Base-by-base conservation (phyloP, 2,113 vertebrate genomes). In the Odocoileus hemionus region DNA sequence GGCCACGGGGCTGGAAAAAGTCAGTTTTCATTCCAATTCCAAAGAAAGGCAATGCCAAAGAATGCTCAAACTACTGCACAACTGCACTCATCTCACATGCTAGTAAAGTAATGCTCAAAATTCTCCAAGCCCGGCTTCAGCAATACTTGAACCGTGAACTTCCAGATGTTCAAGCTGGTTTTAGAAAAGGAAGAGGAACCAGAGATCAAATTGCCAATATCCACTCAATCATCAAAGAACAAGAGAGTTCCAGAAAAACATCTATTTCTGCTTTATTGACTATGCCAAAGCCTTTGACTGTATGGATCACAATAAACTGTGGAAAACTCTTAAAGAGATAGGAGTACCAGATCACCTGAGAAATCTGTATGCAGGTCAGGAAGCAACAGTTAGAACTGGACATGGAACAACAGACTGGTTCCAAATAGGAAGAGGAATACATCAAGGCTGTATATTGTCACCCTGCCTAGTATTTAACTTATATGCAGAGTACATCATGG, bases 211-310 rank as follows among this genome's bases (percentile, higher is more conserved):
- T 36, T 67, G 64, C 64, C 33, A 67, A 21, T 2, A 67, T 67
- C 16, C 0, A 0, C 64, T n/a, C 16, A 33, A 67, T 67, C 8
- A 36, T 36, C 0, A 0, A 67, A 67, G 7, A 67, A 8, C 14
- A 67, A 67, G 61, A 19, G 33, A n/a, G 2, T 2, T n/a, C 33
- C 33, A 67, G 61, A 67, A 67, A 67, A 67, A n/a, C 61, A 67
- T 67, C 16, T n/a, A n/a, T n/a, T 67, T 67, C 33, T 67, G 16
- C 61, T 67, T 67, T 19, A 67, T 19, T 67, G 61, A 10, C 61
- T n/a, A n/a, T 0, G 1, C 1, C 33, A 67, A n/a, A 67, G 3
- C 61, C 33, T 67, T n/a, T 67, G 16, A 67, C 33, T 19, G 16
- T n/a, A 33, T 67, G 61, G 33, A 19, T 67, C 61, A n/a, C 61